Evolutionary conservation across 2,888 invertebrate genomes (phyloP).

Genomic region (Hanleya hanleyi): DNA sequence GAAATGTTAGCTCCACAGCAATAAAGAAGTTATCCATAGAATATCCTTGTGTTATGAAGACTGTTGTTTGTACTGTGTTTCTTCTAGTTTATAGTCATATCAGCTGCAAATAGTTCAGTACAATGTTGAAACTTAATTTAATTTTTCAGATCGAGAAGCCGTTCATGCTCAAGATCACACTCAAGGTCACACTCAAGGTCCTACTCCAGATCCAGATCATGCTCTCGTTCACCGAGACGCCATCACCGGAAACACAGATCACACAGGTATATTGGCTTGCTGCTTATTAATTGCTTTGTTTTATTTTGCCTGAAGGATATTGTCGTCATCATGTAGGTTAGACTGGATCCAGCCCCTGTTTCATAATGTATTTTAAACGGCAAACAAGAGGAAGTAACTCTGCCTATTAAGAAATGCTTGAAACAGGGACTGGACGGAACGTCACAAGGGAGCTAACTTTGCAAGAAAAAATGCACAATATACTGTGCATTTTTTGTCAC

Average conservation of each 20-base stretch:
- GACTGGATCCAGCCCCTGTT: too few species aligned
- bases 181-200: constrained; percentile 41
- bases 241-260: constrained; percentile 1
- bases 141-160: neutral
- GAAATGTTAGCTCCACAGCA: neutral
- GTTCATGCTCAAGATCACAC: neutral
- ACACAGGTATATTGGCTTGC: neutral
- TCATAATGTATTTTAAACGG: too few species aligned
- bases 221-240: constrained; percentile 38
- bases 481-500: too few species aligned
- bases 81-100: too few species aligned
- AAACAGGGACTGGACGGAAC: too few species aligned
- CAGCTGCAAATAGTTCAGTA: too few species aligned
- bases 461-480: too few species aligned
- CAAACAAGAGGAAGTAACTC: neutral
- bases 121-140: neutral
- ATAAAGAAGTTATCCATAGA: neutral
- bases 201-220: constrained; percentile 33
- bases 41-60: neutral
- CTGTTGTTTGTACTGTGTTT: too few species aligned
- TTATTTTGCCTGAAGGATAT: too few species aligned
- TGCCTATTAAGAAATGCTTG: too few species aligned
- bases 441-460: too few species aligned
- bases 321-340: too few species aligned
- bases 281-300: neutral